Evolutionary conservation across 2,113 vertebrate species (phyloP), one percentile per base, ranked within the genome.

Genomic region (Astur gentilis): DNA sequence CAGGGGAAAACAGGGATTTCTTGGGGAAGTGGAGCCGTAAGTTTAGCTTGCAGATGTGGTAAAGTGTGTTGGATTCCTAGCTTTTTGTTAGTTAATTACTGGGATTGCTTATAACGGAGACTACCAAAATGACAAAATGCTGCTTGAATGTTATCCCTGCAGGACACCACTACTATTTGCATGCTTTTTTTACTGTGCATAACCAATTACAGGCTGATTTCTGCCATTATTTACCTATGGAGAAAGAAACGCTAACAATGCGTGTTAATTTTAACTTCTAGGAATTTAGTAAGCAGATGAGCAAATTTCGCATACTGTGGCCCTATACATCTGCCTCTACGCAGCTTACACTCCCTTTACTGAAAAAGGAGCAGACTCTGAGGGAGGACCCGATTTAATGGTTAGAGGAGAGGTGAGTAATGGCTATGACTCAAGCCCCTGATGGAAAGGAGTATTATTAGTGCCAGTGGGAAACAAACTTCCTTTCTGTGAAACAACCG

Each of bases 281-380:
- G 88, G 36, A 83, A 81, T 97, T 96, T 77, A 42, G 85, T 88
- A 91, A 92, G 71, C 72, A 94, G 82, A 89, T 66, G 27, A 81
- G 50, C 7, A 80, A 76, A 18, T 16, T 95, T 93, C 38, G 62
- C 34, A 11, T 91, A 82, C 88, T 61, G 54, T 79, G 50, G 38
- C 27, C 16, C 52, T 29, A 29, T 26, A 91, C 65, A 42, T 95
- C 61, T 94, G 18, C 75, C 49, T 87, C 22, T 7, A 16, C 82
- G 77, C 65, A 96, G 79, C 47, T 79, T 91, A 23, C 6, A 55
- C 25, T 73, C 25, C 61, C n/a, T 38, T 86, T 54, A 84, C 89
- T 86, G 81, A 83, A 97, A 93, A 21, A 81, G 60, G 76, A 88
- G 73, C 14, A 80, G 85, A 94, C 61, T 73, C 54, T 93, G 54